Evolutionary conservation across 2,113 vertebrate species (phyloP), one percentile per base, ranked within the genome.

Genomic region (Pristiophorus japonicus): DNA sequence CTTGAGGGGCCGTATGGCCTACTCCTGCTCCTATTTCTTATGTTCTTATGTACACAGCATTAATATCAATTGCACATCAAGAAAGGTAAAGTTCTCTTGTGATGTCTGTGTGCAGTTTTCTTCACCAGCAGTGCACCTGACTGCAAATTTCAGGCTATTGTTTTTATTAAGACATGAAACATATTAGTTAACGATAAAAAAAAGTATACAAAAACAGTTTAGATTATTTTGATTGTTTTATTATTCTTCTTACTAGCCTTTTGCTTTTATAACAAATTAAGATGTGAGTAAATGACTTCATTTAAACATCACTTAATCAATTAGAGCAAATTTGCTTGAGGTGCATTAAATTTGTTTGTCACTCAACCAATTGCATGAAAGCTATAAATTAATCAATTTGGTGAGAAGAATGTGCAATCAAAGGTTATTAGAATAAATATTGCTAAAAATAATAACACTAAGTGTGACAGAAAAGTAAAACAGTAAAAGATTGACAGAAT

Each of bases 251-350:
- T n/a, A 0, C 55, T 5, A 34, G 30, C 78, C 78, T 81, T 42
- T 1, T 81, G 55, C 51, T 91, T n/a, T 91, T 12, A 27, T 14
- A 91, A 91, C 34, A 55, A 91, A 91, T 91, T 91, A 62, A 91
- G 30, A 91, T 62, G 14, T 62, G 14, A n/a, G 55, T 62, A 1
- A 34, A n/a, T 62, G 14, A n/a, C 62, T 91, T 62, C 4, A 91
- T 91, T 91, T 91, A 91, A 91, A 91, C 34, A 62, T 91, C 87
- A 81, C 16, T 81, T 62, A 91, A 91, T 91, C 87, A 91, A 59
- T 62, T 91, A 1, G 55, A 59, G 55, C 55, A n/a, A n/a, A 62
- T 91, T 91, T 91, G 55, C 34, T 91, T 62, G 30, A 91, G 87
- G 30, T 90, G 51, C 87, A 90, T 90, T 90, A 90, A 90, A 90